Conservation (phyloP, 2,888 invertebrate species). For the Autographa gamma region DNA sequence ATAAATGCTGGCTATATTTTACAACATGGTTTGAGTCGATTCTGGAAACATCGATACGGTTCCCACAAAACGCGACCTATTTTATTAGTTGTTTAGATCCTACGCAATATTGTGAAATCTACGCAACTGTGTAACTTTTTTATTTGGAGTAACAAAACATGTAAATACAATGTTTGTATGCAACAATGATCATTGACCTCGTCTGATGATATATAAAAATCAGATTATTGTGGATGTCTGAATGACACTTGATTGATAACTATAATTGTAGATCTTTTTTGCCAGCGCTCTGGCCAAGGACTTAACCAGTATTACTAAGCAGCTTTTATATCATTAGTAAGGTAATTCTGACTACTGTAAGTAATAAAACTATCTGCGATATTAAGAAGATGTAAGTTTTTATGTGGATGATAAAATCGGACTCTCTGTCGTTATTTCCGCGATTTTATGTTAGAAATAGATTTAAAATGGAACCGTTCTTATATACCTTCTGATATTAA, state of each 20-base stretch:
- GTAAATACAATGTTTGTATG: neutral
- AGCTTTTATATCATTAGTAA: neutral
- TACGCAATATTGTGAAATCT: slow-evolving; percentile 13
- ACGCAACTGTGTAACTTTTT: neutral
- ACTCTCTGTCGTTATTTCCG: too few species aligned
- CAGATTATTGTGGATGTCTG: neutral
- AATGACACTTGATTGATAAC: neutral
- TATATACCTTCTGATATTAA: too few species aligned
- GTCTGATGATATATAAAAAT: neutral
- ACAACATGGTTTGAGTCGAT: slow-evolving; percentile 19
- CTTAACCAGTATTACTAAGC: neutral
- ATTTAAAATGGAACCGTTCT: too few species aligned
- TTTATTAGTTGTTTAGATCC: slow-evolving; percentile 11
- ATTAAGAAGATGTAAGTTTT: too few species aligned
- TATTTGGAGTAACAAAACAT: too few species aligned
- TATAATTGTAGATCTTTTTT: neutral
- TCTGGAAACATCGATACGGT: slow-evolving; percentile 15
- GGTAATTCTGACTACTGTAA: neutral
- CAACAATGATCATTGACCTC: neutral
- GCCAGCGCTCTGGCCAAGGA: neutral
- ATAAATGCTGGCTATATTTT: slow-evolving; percentile 42
- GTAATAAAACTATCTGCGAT: neutral
- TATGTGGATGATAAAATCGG: too few species aligned
- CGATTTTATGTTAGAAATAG: too few species aligned
- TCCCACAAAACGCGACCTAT: slow-evolving; percentile 25